Evolutionary conservation across 2,888 invertebrate species (phyloP), one percentile per base, ranked within the genome.

Genomic region (Erebia ligea): DNA sequence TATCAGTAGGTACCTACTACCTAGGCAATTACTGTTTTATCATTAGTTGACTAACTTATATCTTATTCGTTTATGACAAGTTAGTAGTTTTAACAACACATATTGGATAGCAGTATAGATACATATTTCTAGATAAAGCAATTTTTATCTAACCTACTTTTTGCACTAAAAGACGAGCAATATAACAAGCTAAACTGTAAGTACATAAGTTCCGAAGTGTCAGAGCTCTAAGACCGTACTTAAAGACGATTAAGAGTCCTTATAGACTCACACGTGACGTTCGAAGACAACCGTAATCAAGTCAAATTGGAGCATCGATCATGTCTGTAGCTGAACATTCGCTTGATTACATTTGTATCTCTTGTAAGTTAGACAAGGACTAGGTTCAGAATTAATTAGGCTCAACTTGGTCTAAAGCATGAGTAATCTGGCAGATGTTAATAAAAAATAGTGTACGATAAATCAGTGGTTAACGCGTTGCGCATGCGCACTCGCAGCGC

Each of bases 391-490:
- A 78, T 77, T 76, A 77, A 77, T 76, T 74, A 72, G 71, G 70
- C 74, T 72, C 45, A 69, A 67, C 67, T 72, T 69, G 58, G 66
- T 66, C 67, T 72, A 71, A 67, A 75, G 68, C 64, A 76, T 80
- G 80, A 80, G 76, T 76, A 79, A 79, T 78, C 76, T 72, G 54
- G 70, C 74, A 70, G 72, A 71, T 69, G 64, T 69, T 72, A 80
- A 82, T 82, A 84, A 86, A 87, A 87, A 88, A 87, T 85, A 84
- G 84, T 85, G 77, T 75, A 75, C 79, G 80, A 86, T 90, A 86
- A 88, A 90, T 90, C 85, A 72, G 74, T 85, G 81, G 78, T 79
- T 76, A 78, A 78, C 79, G 80, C 81, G 78, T 76, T 82, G 86
- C 85, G 87, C 82, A 79, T 82, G 86, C 85, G 87, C 82, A 79